Percentiles rank a stretch among this genome's conserved stretches.
Evolutionary conservation across 2,113 vertebrate species (phyloP).

Genomic region (Leptocoma aspasia): DNA sequence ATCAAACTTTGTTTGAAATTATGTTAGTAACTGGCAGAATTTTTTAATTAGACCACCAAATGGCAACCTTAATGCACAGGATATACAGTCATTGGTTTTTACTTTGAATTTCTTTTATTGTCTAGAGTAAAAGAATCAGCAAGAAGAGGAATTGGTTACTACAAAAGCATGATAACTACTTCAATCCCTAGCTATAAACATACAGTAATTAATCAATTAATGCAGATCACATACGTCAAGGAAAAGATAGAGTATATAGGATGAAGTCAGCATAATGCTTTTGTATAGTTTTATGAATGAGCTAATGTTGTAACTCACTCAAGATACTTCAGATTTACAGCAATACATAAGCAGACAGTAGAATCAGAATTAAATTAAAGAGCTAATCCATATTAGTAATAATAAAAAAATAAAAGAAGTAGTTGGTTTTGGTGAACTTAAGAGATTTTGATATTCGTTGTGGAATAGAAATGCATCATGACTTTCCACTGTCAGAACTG

Average conservation of each 20-base stretch:
- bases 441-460: not conserved
- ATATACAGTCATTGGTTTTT: conserved; percentile 59
- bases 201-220: conserved; percentile 71
- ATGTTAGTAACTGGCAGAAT: conserved; percentile 65
- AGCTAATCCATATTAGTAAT: not conserved
- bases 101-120: conserved; percentile 63
- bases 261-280: conserved; percentile 60
- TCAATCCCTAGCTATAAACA: conserved; percentile 64
- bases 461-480: not conserved
- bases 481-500: not conserved
- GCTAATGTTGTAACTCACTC: not conserved
- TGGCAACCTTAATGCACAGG: conserved; percentile 44
- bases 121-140: conserved; percentile 35
- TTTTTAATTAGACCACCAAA: conserved; percentile 73
- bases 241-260: not conserved
- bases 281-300: not conserved
- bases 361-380: not conserved
- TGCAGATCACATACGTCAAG: not conserved
- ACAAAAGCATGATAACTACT: conserved; percentile 44
- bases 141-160: conserved; percentile 35
- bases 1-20: conserved; percentile 67
- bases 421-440: not conserved
- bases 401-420: not conserved
- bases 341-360: not conserved
- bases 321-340: not conserved